Percentiles rank a stretch among this genome's conserved stretches.
Evolutionary conservation across 2,113 vertebrate genomes (phyloP).

Genomic region (Strix uralensis): DNA sequence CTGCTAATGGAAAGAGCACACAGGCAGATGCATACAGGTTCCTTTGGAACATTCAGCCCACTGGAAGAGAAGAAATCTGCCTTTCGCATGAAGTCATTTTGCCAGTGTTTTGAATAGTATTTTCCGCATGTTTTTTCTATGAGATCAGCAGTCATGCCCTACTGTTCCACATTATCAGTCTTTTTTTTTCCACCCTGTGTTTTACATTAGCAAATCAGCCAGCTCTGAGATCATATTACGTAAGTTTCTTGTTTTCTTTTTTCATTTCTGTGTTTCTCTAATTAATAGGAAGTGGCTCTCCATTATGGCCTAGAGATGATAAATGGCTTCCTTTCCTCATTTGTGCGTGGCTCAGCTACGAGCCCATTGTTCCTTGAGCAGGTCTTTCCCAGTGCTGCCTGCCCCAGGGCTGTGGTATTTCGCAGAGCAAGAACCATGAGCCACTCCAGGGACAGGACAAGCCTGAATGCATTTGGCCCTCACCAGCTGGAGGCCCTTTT

Average conservation of each 20-base stretch:
- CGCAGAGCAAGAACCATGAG: neutral
- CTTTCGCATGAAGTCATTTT: slow-evolving; percentile 55
- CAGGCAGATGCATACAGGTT: neutral
- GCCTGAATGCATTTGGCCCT: neutral
- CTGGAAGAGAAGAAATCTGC: slow-evolving; percentile 43
- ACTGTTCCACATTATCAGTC: slow-evolving; percentile 63
- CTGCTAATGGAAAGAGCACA: neutral
- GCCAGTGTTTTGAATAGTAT: slow-evolving; percentile 54
- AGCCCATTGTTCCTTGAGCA: slow-evolving; percentile 28
- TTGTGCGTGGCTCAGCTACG: neutral
- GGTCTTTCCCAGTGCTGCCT: slow-evolving; percentile 21
- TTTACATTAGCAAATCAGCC: slow-evolving; percentile 42
- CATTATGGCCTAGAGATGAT: slow-evolving; percentile 36
- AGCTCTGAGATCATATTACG: slow-evolving; percentile 27
- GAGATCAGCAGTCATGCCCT: slow-evolving; percentile 62
- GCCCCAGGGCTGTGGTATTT: neutral
- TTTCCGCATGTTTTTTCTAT: slow-evolving; percentile 59
- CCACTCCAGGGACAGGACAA: neutral
- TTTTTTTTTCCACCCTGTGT: slow-evolving; percentile 13
- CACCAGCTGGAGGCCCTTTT: neutral
- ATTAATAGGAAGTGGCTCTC: slow-evolving; percentile 52
- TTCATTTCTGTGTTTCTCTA: slow-evolving; percentile 40
- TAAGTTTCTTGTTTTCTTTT: slow-evolving; percentile 17
- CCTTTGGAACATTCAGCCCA: slow-evolving; percentile 12
- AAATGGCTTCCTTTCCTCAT: slow-evolving; percentile 43